Conservation (phyloP, 2,888 invertebrate species). For the Rotaria socialis region DNA sequence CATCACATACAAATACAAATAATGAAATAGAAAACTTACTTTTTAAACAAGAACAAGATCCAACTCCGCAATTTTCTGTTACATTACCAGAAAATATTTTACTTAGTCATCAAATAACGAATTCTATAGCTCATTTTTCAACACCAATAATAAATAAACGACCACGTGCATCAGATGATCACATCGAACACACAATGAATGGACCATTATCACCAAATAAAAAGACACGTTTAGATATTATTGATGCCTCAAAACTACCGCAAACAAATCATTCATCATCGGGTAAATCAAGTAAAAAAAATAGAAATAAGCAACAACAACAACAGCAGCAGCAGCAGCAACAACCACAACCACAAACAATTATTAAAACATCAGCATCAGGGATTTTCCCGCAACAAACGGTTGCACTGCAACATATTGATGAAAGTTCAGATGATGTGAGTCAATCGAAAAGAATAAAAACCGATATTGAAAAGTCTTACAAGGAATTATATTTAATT, state of each 20-base stretch:
- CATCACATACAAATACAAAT: slow-evolving; percentile 10
- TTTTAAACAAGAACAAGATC: slow-evolving; percentile 15
- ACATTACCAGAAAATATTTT: slow-evolving; percentile 33
- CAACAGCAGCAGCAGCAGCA: background rate
- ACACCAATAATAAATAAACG: slow-evolving; percentile 28
- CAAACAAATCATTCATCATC: background rate
- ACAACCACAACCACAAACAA: background rate
- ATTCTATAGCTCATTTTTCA: background rate
- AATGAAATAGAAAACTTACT: slow-evolving; percentile 35
- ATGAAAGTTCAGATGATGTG: background rate
- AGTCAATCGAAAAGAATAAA: background rate
- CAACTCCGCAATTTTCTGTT: background rate
- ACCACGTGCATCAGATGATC: background rate
- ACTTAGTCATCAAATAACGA: background rate
- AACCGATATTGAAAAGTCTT: too few relatives aligned
- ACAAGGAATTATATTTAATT: too few relatives aligned
- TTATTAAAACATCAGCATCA: slow-evolving; percentile 21
- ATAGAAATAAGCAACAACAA: slow-evolving; percentile 22
- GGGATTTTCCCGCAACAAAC: background rate
- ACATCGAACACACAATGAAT: background rate
- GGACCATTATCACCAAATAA: slow-evolving; percentile 29
- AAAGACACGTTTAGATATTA: slow-evolving; percentile 1
- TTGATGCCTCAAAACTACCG: background rate
- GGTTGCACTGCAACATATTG: background rate
- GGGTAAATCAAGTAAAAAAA: background rate